These are phyloP conservation scores for Drosophila tripunctata DNA, from an alignment of 2,888 invertebrate genomes.

Conservation along the genomic window DNA sequence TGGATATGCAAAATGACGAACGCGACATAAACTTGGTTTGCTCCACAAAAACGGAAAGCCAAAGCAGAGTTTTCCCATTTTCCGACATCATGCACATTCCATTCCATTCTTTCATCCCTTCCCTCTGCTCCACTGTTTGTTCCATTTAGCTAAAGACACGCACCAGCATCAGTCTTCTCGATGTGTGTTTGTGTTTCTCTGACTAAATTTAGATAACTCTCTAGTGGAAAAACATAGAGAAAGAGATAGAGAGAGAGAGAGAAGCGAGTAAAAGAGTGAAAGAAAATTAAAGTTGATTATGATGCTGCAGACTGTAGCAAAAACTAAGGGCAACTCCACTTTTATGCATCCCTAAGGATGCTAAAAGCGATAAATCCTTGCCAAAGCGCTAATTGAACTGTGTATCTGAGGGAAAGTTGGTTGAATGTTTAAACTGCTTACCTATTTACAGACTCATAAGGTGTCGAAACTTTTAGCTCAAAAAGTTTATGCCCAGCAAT, in stretches of 20 bases:
- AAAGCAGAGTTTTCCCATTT: background rate
- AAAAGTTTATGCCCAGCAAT: background rate
- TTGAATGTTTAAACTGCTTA: conserved; percentile 30
- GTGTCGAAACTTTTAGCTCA: conserved; percentile 12
- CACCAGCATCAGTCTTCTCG: conserved; percentile 11
- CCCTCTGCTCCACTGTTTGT: background rate
- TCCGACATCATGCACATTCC: background rate
- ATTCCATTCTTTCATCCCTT: no score
- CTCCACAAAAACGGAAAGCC: conserved; percentile 15
- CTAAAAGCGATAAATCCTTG: conserved; percentile 17
- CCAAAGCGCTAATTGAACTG: conserved; percentile 50
- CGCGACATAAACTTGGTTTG: conserved; percentile 38
- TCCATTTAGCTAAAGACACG: conserved; percentile 28
- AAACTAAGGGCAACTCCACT: background rate
- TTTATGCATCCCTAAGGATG: background rate
- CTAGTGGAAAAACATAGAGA: background rate
- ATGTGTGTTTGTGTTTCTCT: conserved; percentile 18
- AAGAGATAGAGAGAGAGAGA: background rate
- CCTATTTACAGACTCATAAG: conserved; percentile 5
- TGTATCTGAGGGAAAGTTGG: conserved; percentile 5
- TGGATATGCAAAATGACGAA: conserved; percentile 51
- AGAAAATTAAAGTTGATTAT: conserved; percentile 47
- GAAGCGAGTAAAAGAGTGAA: background rate
- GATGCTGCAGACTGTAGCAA: conserved; percentile 1
- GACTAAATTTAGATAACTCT: conserved; percentile 38